Conservation (phyloP, 2,888 invertebrate species). For the Steinernema scapterisci region DNA sequence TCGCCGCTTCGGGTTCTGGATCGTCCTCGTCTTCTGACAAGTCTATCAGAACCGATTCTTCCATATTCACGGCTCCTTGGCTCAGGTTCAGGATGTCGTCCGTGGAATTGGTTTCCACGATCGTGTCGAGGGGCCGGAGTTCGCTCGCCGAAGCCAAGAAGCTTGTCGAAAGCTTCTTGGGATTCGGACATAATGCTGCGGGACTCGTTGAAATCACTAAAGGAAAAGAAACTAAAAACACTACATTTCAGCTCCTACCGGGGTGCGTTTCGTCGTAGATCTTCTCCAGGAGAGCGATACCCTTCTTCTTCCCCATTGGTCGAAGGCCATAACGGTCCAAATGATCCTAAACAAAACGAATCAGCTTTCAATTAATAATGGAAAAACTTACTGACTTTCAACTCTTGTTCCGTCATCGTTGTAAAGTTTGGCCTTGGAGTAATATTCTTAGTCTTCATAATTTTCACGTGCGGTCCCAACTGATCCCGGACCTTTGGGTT, state of each 20-base stretch:
- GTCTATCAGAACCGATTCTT: constrained; percentile 37
- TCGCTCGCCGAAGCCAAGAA: constrained; percentile 18
- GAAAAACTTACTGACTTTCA: constrained; percentile 46
- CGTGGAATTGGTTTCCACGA: neutral
- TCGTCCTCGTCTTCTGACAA: neutral
- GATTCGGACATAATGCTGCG: neutral
- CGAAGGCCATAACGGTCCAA: constrained; percentile 53
- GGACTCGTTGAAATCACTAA: constrained; percentile 16
- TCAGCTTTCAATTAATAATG: neutral
- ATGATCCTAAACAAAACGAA: constrained; percentile 28
- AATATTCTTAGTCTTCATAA: constrained; percentile 54
- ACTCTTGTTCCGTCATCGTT: constrained; percentile 47
- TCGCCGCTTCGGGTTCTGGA: neutral
- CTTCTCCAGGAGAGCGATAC: constrained; percentile 50
- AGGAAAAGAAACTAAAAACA: neutral
- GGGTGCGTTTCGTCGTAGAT: constrained; percentile 62
- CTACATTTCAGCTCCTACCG: constrained; percentile 29
- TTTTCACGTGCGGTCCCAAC: constrained; percentile 48
- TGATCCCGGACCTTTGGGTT: constrained; percentile 3
- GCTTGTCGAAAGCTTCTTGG: constrained; percentile 15
- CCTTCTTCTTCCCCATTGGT: constrained; percentile 56
- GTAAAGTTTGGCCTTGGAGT: constrained; percentile 59
- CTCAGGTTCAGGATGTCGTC: constrained; percentile 46
- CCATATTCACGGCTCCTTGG: constrained; percentile 36
- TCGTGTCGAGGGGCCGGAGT: constrained; percentile 27